Conservation (phyloP, 23 tunicate species). For the Clavelina lepadiformis region DNA sequence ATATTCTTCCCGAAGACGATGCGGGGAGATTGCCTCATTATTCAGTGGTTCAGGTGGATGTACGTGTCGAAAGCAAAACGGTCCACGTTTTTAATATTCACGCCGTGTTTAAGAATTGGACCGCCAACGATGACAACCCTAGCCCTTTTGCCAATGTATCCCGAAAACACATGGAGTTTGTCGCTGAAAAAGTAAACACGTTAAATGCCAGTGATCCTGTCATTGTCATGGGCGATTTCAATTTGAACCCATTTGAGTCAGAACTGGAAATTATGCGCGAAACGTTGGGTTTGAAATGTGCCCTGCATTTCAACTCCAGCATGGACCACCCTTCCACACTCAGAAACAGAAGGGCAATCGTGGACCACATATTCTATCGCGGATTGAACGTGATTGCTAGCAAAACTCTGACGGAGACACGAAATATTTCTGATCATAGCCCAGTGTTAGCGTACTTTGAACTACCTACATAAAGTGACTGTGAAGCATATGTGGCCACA, state of each 20-base stretch:
- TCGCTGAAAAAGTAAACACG: constrained; percentile 17
- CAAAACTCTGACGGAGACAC: constrained; percentile 5
- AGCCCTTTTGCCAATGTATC: constrained; percentile 38
- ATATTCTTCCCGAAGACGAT: constrained; percentile 20
- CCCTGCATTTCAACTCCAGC: constrained; percentile 20
- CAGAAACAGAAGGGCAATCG: constrained; percentile 40
- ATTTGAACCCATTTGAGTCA: constrained; percentile 62
- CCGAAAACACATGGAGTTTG: constrained; percentile 31
- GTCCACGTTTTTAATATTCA: constrained; percentile 55
- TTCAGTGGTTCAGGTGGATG: constrained; percentile 4
- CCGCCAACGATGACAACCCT: constrained; percentile 12
- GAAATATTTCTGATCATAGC: constrained; percentile 66
- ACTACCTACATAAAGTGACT: neutral
- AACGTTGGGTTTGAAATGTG: constrained; percentile 45
- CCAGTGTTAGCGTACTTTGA: constrained; percentile 63
- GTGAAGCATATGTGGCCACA: too few relatives aligned
- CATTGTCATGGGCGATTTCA: constrained; percentile 79
- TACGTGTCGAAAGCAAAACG: neutral
- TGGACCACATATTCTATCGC: constrained; percentile 78
- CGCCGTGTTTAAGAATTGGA: constrained; percentile 86
- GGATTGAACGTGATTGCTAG: constrained; percentile 27
- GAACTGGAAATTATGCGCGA: constrained; percentile 49
- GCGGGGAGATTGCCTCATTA: constrained; percentile 22
- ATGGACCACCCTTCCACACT: constrained; percentile 27
- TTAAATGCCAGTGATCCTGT: constrained; percentile 17